Evolutionary conservation across 2,797 vertebrate genomes (phyloP), one percentile per base, ranked within the genome.

Genomic region (Eulemur albifrons): DNA sequence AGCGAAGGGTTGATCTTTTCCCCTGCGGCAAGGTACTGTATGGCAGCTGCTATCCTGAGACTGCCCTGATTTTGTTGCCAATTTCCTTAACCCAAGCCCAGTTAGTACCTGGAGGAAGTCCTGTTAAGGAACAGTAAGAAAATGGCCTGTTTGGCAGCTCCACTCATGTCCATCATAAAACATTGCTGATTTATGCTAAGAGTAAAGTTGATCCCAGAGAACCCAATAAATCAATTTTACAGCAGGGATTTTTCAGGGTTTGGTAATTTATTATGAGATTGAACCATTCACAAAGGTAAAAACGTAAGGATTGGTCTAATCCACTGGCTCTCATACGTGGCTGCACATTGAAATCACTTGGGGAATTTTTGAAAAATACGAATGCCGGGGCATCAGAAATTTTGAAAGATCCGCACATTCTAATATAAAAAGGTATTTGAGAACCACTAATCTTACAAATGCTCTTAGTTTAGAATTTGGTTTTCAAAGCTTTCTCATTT

Each of bases 21-120:
- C 94, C 97, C 92, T 69, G 54, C 13, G 4, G 96, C 91, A 94
- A 95, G 73, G 38, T 32, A 5, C 27, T 4, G 21, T 57, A 61
- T 54, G 83, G 73, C 88, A 92, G 86, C 86, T 93, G 25, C 48
- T 96, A 90, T 89, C 81, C 85, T 77, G 52, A 97, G 97, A 95
- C 80, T 88, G 43, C 48, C 59, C 84, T 45, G 40, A 0, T 0
- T 52, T 7, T 12, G 15, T 59, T 94, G 81, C 69, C 95, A 85
- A 61, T 52, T 92, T 94, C 92, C 93, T 69, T 65, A 67, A 80
- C 35, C 43, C 54, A 80, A 81, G 18, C 10, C 30, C 2, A 10
- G 0, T 6, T 48, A 43, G 43, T 43, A 91, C 54, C 54, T 75
- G 92, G 52, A 76, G 63, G 67, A 96, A 45, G 30, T 52, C 30